Conservation (phyloP, 2,113 vertebrate species). For the Sula dactylatra region DNA sequence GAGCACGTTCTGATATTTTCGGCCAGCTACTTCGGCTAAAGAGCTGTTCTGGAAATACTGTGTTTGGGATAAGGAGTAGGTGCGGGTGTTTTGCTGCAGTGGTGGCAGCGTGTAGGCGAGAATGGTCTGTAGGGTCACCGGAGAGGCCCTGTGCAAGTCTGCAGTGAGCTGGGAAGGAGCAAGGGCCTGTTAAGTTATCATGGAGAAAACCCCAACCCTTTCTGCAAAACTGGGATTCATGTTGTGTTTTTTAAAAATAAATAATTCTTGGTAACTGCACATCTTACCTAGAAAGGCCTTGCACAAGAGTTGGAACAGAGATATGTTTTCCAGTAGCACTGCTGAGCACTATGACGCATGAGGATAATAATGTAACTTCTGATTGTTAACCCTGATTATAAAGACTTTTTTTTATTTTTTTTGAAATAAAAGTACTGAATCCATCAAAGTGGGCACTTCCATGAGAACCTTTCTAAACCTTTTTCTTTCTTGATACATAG, state of each 20-base stretch:
- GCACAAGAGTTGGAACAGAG: background rate
- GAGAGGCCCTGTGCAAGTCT: background rate
- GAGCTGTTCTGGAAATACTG: background rate
- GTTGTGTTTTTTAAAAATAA: background rate
- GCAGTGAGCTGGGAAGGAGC: background rate
- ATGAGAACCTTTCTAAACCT: background rate
- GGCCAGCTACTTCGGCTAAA: background rate
- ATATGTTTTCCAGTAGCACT: background rate
- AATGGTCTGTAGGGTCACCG: background rate
- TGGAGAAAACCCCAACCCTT: background rate
- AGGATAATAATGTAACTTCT: background rate
- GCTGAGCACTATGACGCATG: rapidly evolving
- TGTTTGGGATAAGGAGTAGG: background rate
- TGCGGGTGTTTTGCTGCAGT: background rate
- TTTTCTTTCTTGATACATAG: background rate
- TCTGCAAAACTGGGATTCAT: background rate
- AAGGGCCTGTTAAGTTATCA: background rate
- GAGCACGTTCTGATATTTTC: too few species aligned
- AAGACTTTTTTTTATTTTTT: too few species aligned
- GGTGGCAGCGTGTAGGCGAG: background rate
- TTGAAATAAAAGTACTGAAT: background rate
- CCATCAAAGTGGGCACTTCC: background rate
- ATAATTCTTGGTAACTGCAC: background rate
- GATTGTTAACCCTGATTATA: background rate
- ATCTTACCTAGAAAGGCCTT: background rate